Conservation (phyloP, 2,888 invertebrate species). For the Mythimna pallens region DNA sequence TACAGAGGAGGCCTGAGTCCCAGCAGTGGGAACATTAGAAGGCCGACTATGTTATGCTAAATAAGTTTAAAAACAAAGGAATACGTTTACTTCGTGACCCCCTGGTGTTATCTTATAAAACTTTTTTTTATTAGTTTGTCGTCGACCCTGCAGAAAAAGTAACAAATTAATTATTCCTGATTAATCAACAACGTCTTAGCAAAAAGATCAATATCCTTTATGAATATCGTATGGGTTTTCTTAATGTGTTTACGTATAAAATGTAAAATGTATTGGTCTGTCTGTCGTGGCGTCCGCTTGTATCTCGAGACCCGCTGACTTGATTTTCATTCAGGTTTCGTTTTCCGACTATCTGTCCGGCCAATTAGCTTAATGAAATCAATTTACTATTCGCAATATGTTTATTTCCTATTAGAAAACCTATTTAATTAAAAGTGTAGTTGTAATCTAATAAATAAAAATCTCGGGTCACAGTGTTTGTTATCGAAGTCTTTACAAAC, state of each 20-base stretch:
- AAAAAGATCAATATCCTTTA: conserved; percentile 20
- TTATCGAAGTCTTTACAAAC: too few relatives aligned
- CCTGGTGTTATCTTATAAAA: neutral
- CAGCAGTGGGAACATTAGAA: too few relatives aligned
- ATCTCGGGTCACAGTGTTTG: neutral
- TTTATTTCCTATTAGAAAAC: conserved; percentile 13
- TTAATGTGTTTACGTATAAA: conserved; percentile 28
- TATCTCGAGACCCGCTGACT: conserved; percentile 30
- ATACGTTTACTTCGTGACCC: neutral
- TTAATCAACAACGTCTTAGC: conserved; percentile 1
- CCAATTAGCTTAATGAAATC: conserved; percentile 30
- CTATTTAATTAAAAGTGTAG: too few relatives aligned
- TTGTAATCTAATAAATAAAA: too few relatives aligned
- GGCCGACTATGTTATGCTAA: too few relatives aligned
- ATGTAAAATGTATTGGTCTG: conserved; percentile 20
- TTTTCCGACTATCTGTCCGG: conserved; percentile 22
- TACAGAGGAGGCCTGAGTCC: too few relatives aligned
- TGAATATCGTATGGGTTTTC: conserved; percentile 16
- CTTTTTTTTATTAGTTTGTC: neutral
- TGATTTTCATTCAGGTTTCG: conserved; percentile 45
- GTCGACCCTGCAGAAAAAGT: neutral
- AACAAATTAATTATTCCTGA: neutral
- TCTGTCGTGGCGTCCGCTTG: conserved; percentile 16
- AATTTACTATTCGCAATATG: conserved; percentile 24
- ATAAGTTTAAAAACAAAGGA: neutral